phyloP scores from a whole-genome alignment of 1,140 invertebrate genomes.

The Psix sp. region DNA sequence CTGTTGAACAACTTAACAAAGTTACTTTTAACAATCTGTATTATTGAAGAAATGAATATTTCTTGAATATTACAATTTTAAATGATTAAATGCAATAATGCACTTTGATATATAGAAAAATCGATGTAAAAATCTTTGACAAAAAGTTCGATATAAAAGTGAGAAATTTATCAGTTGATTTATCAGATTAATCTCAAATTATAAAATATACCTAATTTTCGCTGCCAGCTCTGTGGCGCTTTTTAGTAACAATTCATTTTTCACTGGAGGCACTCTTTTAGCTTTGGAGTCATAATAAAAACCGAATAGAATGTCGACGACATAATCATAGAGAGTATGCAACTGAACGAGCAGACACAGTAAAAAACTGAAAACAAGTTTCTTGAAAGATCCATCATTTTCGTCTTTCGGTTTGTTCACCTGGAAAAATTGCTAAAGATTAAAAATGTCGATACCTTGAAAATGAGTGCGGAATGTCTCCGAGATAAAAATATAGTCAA shows the following conservation, averaged over 20 bases:
- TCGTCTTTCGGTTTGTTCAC: slow-evolving; percentile 19
- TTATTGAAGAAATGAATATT: slow-evolving; percentile 6
- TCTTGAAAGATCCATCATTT: slow-evolving; percentile 44
- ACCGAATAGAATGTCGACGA: slow-evolving; percentile 75
- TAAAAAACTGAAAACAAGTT: slow-evolving; percentile 49
- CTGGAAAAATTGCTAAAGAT: no score
- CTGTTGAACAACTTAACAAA: no score
- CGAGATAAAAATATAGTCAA: no score
- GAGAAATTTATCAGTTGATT: not conserved
- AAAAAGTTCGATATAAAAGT: no score
- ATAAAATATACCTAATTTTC: slow-evolving; percentile 79
- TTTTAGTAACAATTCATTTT: slow-evolving; percentile 79
- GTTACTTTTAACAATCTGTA: no score
- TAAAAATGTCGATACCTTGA: not conserved
- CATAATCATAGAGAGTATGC: slow-evolving; percentile 70
- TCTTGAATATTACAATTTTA: not conserved
- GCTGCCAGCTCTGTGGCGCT: slow-evolving; percentile 82
- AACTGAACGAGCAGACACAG: slow-evolving; percentile 65
- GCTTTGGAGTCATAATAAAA: slow-evolving; percentile 79
- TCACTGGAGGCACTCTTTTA: slow-evolving; percentile 78
- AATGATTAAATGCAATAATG: no score
- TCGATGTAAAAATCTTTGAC: no score
- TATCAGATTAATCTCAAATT: not conserved
- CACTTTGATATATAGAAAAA: no score
- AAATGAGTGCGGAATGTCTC: no score